phyloP scores from a whole-genome alignment of 2,797 vertebrate genomes.

The Peromyscus nudipes region DNA sequence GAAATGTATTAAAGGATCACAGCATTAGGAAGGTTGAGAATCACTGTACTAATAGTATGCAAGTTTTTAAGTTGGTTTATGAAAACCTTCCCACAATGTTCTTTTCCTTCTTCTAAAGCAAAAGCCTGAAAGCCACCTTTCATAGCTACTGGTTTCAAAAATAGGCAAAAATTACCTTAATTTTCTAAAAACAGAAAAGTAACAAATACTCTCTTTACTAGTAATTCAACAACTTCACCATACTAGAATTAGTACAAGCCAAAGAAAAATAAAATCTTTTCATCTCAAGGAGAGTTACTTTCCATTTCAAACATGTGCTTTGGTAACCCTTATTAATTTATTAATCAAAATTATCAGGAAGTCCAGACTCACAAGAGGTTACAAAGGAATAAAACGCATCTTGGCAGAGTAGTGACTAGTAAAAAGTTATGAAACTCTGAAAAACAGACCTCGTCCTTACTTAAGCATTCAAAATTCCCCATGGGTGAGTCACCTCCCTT shows the following conservation, averaged over 20 bases:
- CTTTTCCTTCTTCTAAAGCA: background rate
- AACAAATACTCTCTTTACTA: conserved; percentile 59
- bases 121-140: conserved; percentile 58
- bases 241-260: conserved; percentile 54
- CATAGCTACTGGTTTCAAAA: conserved; percentile 54
- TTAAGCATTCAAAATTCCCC: conserved; percentile 75
- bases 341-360: conserved; percentile 62
- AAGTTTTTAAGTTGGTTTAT: conserved; percentile 27
- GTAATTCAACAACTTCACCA: conserved; percentile 60
- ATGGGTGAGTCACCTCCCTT: conserved; percentile 70
- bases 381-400: conserved; percentile 53
- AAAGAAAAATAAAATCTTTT: conserved; percentile 67
- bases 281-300: conserved; percentile 68
- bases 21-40: background rate
- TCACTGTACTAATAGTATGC: background rate
- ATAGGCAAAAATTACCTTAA: conserved; percentile 15
- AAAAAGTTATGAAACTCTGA: conserved; percentile 65
- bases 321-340: conserved; percentile 47
- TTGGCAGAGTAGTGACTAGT: conserved; percentile 54
- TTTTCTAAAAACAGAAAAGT: conserved; percentile 62
- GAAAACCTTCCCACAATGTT: background rate
- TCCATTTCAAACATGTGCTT: conserved; percentile 74
- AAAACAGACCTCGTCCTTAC: conserved; percentile 70
- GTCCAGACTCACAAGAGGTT: conserved; percentile 37
- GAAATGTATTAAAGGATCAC: background rate